phyloP scores from a whole-genome alignment of 2,888 invertebrate species.

The Cosmorhoe ocellata region DNA sequence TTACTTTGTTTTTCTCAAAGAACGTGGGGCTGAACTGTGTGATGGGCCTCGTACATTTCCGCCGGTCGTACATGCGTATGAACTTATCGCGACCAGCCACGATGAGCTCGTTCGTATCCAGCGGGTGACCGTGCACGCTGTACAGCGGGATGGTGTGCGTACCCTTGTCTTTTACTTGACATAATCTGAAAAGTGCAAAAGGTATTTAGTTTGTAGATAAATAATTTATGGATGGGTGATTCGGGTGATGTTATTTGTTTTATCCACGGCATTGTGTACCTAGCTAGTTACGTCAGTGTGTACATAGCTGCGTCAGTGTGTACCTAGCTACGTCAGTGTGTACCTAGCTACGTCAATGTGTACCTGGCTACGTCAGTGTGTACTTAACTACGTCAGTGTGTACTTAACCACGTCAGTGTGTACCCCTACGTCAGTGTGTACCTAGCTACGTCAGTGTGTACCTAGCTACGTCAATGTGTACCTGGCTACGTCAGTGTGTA shows the following conservation, averaged over 20 bases:
- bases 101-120: slow-evolving; percentile 88
- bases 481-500: too few species aligned
- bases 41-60: slow-evolving; percentile 78
- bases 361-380: too few species aligned
- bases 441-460: background rate
- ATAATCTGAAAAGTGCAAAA: slow-evolving; percentile 75
- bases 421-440: too few species aligned
- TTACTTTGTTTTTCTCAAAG: slow-evolving; percentile 45
- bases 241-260: too few species aligned
- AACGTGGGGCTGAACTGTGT: slow-evolving; percentile 84
- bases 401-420: background rate
- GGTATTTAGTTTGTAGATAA: too few species aligned
- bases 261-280: too few species aligned
- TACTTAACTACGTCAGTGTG: background rate
- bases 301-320: too few species aligned
- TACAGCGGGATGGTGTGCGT: slow-evolving; percentile 87
- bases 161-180: slow-evolving; percentile 81
- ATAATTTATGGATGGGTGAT: too few species aligned
- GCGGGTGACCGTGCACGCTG: slow-evolving; percentile 93
- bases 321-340: too few species aligned
- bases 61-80: slow-evolving; percentile 89
- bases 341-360: too few species aligned
- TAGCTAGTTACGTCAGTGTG: too few species aligned
- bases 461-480: background rate
- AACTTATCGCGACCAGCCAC: slow-evolving; percentile 91